Evolutionary conservation across 2,888 invertebrate species (phyloP), one percentile per base, ranked within the genome.

Genomic region (Agriopis aurantiaria): DNA sequence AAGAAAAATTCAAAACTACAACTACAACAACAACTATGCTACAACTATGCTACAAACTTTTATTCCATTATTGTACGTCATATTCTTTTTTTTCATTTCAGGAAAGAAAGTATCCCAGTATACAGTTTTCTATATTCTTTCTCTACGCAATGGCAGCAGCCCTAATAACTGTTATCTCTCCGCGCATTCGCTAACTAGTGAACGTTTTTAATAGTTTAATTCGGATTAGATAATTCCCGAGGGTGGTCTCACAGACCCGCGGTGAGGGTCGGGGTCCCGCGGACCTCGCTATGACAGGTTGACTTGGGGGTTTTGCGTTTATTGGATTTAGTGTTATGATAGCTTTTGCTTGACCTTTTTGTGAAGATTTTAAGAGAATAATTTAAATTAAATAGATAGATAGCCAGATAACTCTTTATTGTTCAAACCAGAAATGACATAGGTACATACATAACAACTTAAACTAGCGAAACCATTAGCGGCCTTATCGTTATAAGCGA

Each of bases 151-250:
- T 57, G 45, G 7, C 66, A 71, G 33, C 71, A 71, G 33, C 71
- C 72, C 73, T 48, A 62, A 56, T 62, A 56, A 62, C 84, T 78
- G 87, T 88, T 91, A 91, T 92, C 91, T 88, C 53, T 55, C 71
- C 82, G 80, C 78, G 87, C 92, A 91, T 88, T 88, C 90, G 89
- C 84, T 84, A 85, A 86, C 85, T 83, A 85, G 83, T 79, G 53
- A 63, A 77, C 81, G 84, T 87, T 91, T 91, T 91, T 90, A 91
- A 91, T 88, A 88, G 90, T 90, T 77, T 92, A 91, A 91, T 90
- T 90, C 89, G 88, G 91, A 88, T 91, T 90, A 91, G 88, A 90
- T 91, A 89, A 84, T 88, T 92, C 92, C 92, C 93, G 86, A 86
- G 93, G 93, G 93, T 92, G 92, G 93, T 85, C 89, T 53, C 23